Base-by-base conservation (phyloP, 2,888 invertebrate genomes). In the Orthosia gracilis region DNA sequence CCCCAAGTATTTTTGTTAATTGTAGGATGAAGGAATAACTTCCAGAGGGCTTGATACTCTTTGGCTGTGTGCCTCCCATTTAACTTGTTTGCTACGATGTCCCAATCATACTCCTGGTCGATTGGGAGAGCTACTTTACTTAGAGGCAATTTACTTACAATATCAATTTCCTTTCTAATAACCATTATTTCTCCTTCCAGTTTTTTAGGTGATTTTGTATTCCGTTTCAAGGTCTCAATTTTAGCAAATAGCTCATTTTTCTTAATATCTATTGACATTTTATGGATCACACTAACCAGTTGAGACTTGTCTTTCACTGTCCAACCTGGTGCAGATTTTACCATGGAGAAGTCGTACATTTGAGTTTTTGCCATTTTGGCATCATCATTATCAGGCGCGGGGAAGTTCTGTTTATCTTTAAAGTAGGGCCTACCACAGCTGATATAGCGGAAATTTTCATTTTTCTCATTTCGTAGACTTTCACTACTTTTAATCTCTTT, bases 31-130 rank as follows among this genome's bases (percentile, higher is more conserved):
- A 98, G 90, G 87, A 97, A 98, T 31, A 97, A 95, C 75, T 97
- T 97, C 98, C 98, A 98, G 89, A 98, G 97, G 0, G 97, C 96
- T 85, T 96, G 93, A 89, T 98, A 98, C 88, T 98, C 98, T 15
- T 95, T 93, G 0, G 97, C 93, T 0, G 96, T 96, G 87, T 98
- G 98, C n/a, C 97, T 96, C 52, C 94, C 91, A 78, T 96, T 95
- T 9, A 97, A 79, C 40, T 89, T 89, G 11, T 91, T 92, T 0
- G 97, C 92, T 67, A 97, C 93, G 70, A 94, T 92, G 45, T 97
- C 91, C 97, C 97, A 98, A 84, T 97, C 97, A 89, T 97, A 97
- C 73, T 97, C 94, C 57, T 94, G 78, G 62, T 93, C 87, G 40
- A 94, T 83, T 1, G 94, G 94, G 45, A 94, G 83, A 45, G 93